These are phyloP conservation scores for Hoplostethus mediterraneus DNA, from an alignment of 2,797 vertebrate species.

Conservation along the genomic window DNA sequence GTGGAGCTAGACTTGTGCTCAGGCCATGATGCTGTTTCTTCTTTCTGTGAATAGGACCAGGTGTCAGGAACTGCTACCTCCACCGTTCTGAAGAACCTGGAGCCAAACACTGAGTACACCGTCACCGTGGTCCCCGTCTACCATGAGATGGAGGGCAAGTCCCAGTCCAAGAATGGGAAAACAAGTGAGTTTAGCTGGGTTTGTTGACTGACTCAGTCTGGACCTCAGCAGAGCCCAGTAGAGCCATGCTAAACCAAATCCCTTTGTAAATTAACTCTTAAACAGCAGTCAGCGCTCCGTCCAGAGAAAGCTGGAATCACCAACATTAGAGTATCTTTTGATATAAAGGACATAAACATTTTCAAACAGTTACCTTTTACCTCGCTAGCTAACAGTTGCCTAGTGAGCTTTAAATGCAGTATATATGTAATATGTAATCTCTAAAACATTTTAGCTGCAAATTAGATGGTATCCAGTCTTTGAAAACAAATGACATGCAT, in stretches of 20 bases:
- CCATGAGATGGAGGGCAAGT: conserved; percentile 91
- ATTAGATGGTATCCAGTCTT: not conserved
- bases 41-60: conserved; percentile 84
- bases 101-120: conserved; percentile 90
- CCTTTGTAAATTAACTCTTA: not conserved
- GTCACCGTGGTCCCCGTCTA: conserved; percentile 92
- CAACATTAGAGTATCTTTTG: no score
- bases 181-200: conserved; percentile 88
- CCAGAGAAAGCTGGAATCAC: no score
- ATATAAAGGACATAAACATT: not conserved
- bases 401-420: no score
- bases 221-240: not conserved
- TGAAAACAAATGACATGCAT: no score
- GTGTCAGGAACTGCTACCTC: conserved; percentile 90
- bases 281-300: no score
- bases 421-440: no score
- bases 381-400: no score
- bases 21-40: conserved; percentile 11
- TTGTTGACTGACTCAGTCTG: not conserved
- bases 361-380: not conserved
- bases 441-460: not conserved
- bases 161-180: conserved; percentile 88
- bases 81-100: conserved; percentile 89
- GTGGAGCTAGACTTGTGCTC: no score
- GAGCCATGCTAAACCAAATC: not conserved